These are phyloP conservation scores for Drosophila truncata DNA, from an alignment of 1,140 invertebrate genomes.

Conservation along the genomic window DNA sequence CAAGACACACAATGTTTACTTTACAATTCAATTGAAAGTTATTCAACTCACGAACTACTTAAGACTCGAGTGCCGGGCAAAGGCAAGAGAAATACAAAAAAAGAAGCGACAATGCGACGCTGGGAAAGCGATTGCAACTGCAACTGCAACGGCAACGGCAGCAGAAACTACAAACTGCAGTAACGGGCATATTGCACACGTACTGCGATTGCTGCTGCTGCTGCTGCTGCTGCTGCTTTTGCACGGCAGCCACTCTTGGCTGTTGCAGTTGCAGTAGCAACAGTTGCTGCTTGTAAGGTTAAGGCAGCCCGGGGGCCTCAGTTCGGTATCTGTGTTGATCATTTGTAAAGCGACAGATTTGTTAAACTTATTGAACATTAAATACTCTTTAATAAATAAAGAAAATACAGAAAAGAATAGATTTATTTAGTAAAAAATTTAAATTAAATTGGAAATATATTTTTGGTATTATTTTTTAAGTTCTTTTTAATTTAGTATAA, in stretches of 20 bases:
- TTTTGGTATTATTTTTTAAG: not conserved
- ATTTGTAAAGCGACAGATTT: conserved; percentile 79
- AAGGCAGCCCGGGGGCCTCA: conserved; percentile 44
- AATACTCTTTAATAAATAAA: conserved; percentile 43
- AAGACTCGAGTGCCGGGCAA: conserved; percentile 62
- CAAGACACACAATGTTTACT: conserved; percentile 79
- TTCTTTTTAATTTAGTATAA: not conserved
- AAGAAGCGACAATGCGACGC: conserved; percentile 72
- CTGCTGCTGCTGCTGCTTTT: conserved; percentile 28
- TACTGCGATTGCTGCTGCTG: conserved; percentile 53
- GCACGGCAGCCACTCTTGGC: too few species aligned
- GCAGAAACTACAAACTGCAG: conserved; percentile 35
- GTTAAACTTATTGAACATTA: conserved; percentile 36
- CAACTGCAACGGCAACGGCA: conserved; percentile 36
- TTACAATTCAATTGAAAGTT: conserved; percentile 85
- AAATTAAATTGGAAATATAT: not conserved
- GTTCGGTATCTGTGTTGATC: conserved; percentile 78
- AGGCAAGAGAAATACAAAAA: conserved; percentile 41
- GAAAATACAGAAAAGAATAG: not conserved
- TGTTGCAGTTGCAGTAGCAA: conserved; percentile 68
- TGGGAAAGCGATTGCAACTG: conserved; percentile 69
- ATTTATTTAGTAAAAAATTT: not conserved
- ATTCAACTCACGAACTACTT: conserved; percentile 84
- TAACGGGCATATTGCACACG: conserved; percentile 70
- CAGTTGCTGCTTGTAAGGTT: conserved; percentile 54